Base-by-base conservation (phyloP, 2,797 vertebrate species). In the Lacerta bilineata region DNA sequence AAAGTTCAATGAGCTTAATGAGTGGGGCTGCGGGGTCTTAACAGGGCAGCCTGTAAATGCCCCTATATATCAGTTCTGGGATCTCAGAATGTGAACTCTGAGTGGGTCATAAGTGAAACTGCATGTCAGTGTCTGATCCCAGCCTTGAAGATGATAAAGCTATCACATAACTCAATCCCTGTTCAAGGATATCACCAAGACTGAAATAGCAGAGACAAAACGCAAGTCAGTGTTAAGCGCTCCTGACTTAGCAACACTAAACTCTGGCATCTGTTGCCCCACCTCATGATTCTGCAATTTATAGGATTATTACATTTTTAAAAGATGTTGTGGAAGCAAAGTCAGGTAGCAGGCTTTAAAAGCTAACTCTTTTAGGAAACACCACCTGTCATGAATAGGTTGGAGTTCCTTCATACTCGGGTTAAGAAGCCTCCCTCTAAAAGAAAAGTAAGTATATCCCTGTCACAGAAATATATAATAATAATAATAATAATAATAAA, bases 61-160 rank as follows among this genome's bases (percentile, higher is more conserved):
- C 91, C 93, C 93, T 87, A 88, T 94, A 92, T 95, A 91, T 93
- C 92, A 92, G 90, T 91, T 87, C 64, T 29, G 89, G 55, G 90
- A 94, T 89, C 84, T 80, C 91, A 83, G 92, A 91, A 90, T 90
- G 39, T 94, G 92, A 94, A 95, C 90, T 93, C 93, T 87, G 90
- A 90, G 89, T 89, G 92, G 90, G 84, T 82, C 66, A 46, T 84
- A 79, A 82, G 89, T 81, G 91, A 93, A 93, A 88, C 4, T 8
- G 92, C 92, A 91, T 93, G 69, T 80, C 33, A 5, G 85, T 85
- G 90, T 90, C 89, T 91, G 88, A 89, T 92, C 88, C 87, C 61
- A 25, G 10, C 79, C 88, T 88, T 87, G 80, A 41, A 88, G 0
- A 91, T 83, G 86, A 88, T 91, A 7, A 59, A 1, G 2, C 33